phyloP scores from a whole-genome alignment of 53 echinoderm and acorn worm species.

The Astropecten irregularis region DNA sequence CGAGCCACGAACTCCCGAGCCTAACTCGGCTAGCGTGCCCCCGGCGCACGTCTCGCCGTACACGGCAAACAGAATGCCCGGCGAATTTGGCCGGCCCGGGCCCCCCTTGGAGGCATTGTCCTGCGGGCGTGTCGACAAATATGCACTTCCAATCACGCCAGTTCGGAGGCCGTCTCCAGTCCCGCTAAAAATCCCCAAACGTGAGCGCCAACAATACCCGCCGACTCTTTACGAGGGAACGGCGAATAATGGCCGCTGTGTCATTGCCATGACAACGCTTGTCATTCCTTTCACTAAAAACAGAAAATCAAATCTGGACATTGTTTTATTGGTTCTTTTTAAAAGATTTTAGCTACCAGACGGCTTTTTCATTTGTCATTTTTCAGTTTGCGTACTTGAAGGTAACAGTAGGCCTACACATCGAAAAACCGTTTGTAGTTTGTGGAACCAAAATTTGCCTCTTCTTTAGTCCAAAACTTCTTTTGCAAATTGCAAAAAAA shows the following conservation, averaged over 20 bases:
- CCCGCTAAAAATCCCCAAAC: too few relatives aligned
- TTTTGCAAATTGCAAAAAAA: too few relatives aligned
- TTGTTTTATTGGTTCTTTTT: not conserved
- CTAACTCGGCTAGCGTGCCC: not conserved
- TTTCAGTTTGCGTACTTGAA: not conserved
- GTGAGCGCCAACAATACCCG: constrained; percentile 27
- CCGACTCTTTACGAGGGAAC: not conserved
- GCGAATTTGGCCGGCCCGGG: not conserved
- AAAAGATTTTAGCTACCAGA: not conserved
- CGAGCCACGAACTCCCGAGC: constrained; percentile 6
- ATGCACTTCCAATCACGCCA: constrained; percentile 24
- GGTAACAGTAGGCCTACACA: not conserved
- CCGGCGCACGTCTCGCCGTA: not conserved
- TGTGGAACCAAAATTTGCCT: too few relatives aligned
- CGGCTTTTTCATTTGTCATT: constrained; percentile 15
- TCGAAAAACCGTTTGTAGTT: too few relatives aligned
- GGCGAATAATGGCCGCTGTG: not conserved
- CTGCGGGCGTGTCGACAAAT: constrained; percentile 40
- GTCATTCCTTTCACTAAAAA: not conserved
- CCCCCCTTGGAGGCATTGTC: too few relatives aligned
- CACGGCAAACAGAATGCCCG: not conserved
- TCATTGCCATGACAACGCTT: constrained; percentile 20
- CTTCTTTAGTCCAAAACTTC: too few relatives aligned
- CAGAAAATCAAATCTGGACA: not conserved
- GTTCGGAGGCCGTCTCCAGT: not conserved